A percentile compares a stretch with the other conserved stretches of the same genome.
Conservation (phyloP, 2,888 invertebrate species). For the Campoplex capitator region DNA sequence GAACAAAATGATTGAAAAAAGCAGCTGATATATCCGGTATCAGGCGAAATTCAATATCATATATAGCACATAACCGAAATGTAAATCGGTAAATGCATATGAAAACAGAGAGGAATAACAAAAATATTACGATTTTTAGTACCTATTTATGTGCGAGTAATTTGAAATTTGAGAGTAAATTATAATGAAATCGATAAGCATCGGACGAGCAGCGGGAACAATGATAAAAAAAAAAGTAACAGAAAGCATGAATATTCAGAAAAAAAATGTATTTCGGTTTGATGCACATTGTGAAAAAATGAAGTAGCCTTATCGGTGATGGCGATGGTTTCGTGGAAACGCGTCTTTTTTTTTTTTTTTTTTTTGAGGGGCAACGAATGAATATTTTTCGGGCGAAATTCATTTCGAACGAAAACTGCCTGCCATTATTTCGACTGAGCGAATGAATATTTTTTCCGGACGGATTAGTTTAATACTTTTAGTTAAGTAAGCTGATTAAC, state of each 20-base stretch:
- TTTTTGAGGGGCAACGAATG: background rate
- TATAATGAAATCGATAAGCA: constrained; percentile 36
- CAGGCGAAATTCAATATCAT: background rate
- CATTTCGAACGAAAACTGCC: too few species aligned
- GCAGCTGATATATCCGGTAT: background rate
- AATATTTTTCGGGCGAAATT: background rate
- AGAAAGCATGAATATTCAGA: background rate
- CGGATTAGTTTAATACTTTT: background rate
- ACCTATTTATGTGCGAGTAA: background rate
- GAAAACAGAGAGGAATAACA: constrained; percentile 1
- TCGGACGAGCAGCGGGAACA: background rate
- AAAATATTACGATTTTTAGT: background rate
- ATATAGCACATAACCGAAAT: background rate
- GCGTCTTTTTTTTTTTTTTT: background rate
- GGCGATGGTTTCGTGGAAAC: too few species aligned
- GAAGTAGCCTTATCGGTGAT: too few species aligned
- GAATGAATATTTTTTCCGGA: background rate
- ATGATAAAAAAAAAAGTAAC: background rate
- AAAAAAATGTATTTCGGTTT: background rate
- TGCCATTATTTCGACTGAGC: too few species aligned
- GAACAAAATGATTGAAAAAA: background rate
- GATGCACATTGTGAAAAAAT: background rate
- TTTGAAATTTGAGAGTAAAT: constrained; percentile 44
- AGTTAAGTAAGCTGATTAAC: background rate
- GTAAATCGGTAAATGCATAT: background rate